Evolutionary conservation across 37 sponge, comb jelly and placozoan genomes (phyloP), one percentile per base, ranked within the genome.

Genomic region (Chondrosia reniformis): DNA sequence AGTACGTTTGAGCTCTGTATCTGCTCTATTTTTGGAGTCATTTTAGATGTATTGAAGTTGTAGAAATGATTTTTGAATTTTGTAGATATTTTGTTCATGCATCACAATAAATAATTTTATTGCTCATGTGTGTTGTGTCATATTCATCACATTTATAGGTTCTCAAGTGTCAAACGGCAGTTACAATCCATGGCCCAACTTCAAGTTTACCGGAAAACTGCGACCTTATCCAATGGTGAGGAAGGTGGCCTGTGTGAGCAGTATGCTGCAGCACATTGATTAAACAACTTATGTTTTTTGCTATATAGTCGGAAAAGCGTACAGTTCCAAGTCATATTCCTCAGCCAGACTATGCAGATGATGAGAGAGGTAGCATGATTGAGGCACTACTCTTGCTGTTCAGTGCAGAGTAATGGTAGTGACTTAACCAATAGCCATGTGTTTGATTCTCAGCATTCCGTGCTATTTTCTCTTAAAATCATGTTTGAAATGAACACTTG

Each of bases 161-260:
- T n/a, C n/a, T n/a, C n/a, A n/a, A n/a, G n/a, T n/a, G n/a, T n/a
- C n/a, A n/a, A n/a, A n/a, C n/a, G n/a, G n/a, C n/a, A n/a, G 10
- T 21, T 87, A 84, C 77, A 84, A 87, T 40, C 88, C 91, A 27
- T 94, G 94, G 94, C 94, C 97, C 32, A 74, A 66, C 24, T 97
- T 84, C 67, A 32, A 69, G 22, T 97, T 85, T 75, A 84, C 94
- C 28, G 97, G 97, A 7, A 40, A 66, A 38, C 79, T 97, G n/a
- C 43, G 97, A 52, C 89, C 94, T 4, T 84, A 61, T 61, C 86
- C 86, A 34, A 9, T 69, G 76, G 83, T 84, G 45, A 74, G 81
- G 44, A 3, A 13, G 79, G 25, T 33, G 13, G 31, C 38, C 63
- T 22, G 65, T 38, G 3, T 46, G 21, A 28, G 1, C 40, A 58